Percentiles rank a stretch among this genome's conserved stretches.
These are phyloP conservation scores for Beris morrisii DNA, from an alignment of 2,888 invertebrate genomes.

Conservation along the genomic window DNA sequence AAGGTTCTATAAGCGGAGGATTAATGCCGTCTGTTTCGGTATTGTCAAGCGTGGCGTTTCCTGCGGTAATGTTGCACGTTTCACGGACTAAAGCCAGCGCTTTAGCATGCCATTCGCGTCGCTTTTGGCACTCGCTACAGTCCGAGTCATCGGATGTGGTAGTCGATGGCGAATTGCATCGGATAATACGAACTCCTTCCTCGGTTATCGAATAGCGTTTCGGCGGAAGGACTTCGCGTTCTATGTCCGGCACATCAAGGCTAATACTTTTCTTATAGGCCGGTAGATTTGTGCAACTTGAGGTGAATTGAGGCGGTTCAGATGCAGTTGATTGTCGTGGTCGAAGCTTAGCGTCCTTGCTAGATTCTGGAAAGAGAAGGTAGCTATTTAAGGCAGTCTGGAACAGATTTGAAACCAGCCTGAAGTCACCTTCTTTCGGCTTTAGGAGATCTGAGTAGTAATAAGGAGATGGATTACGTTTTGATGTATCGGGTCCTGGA, in stretches of 20 bases:
- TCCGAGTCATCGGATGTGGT: slow-evolving; percentile 57
- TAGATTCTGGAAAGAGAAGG: slow-evolving; percentile 27
- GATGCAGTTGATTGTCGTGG: slow-evolving; percentile 57
- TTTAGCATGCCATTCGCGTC: slow-evolving; percentile 56
- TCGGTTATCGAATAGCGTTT: slow-evolving; percentile 72
- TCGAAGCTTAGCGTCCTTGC: slow-evolving; percentile 44
- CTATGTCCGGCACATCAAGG: slow-evolving; percentile 68
- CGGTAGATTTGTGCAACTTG: slow-evolving; percentile 45
- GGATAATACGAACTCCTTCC: slow-evolving; percentile 63
- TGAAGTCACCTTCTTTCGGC: slow-evolving; percentile 44
- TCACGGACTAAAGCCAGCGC: slow-evolving; percentile 55
- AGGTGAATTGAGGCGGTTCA: slow-evolving; percentile 56
- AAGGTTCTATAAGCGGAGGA: slow-evolving; percentile 43
- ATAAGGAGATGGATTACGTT: slow-evolving; percentile 78
- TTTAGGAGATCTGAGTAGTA: slow-evolving; percentile 79
- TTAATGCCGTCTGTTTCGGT: neutral
- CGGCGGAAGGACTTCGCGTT: slow-evolving; percentile 48
- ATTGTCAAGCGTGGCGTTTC: slow-evolving; percentile 40
- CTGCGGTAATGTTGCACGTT: slow-evolving; percentile 54
- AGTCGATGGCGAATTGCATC: slow-evolving; percentile 56
- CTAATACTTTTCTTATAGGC: slow-evolving; percentile 73
- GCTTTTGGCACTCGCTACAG: slow-evolving; percentile 56
- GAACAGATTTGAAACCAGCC: neutral
- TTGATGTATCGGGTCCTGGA: slow-evolving; percentile 48
- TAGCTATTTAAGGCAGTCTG: too few relatives aligned